Base-by-base conservation (phyloP, 1,140 invertebrate species). In the Heliconius congener region DNA sequence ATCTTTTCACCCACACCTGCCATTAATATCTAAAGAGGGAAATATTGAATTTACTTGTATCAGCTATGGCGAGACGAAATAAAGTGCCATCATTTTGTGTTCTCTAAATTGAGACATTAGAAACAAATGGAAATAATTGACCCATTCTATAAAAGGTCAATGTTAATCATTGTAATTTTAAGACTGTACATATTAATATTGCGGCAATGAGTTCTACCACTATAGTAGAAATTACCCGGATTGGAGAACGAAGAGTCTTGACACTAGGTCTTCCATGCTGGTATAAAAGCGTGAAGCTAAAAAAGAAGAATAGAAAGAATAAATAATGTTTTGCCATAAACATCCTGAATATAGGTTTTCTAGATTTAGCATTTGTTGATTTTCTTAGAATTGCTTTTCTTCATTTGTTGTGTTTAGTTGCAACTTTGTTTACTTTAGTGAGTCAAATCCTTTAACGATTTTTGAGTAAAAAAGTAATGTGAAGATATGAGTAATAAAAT, bases 1-100 rank as follows among this genome's bases (percentile, higher is more conserved):
- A 83, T 79, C 74, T 83, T 42, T 72, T 84, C 86, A 86, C 90
- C 90, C 86, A 92, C 91, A 83, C 83, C 80, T 8, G 78, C 84
- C 85, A 90, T 91, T 90, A 88, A 86, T 81, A 79, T 87, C 84
- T 66, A 66, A 87, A 82, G 23, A 81, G 52, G 70, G 82, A 75
- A 81, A 80, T 71, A 76, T 80, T 66, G 23, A 30, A 66, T 16
- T 13, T 66, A 27, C 37, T 70, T 46, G 74, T 66, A 66, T 66
- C 60, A 66, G n/a, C 60, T 66, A 27, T 66, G 23, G 60, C 23
- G 23, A 30, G 27, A 66, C 27, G 23, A 66, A 27, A 30, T 30
- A 27, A 60, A 66, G 23, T 30, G 60, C 5, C 27, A 66, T 66
- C 27, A 30, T 9, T 66, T 66, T 66, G 30, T 66, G 13, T 66